Evolutionary conservation across 2,113 vertebrate species (phyloP).

Genomic region (Mormyrus iriodes): DNA sequence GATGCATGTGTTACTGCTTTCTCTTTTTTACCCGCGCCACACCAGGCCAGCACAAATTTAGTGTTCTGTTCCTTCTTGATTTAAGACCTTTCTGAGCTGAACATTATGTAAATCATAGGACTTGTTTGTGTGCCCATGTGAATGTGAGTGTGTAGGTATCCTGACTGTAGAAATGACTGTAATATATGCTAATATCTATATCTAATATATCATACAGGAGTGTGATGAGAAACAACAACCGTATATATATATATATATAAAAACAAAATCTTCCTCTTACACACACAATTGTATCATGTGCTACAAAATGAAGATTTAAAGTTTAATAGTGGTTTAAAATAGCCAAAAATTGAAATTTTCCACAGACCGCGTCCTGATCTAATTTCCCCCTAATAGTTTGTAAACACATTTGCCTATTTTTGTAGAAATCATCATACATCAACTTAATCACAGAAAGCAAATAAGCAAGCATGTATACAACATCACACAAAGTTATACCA

Average conservation of each 20-base stretch:
- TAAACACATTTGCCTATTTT: not conserved
- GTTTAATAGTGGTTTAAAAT: not conserved
- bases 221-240: not conserved
- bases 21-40: not conserved
- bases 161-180: not conserved
- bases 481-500: not conserved
- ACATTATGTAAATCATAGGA: not conserved
- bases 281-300: not conserved
- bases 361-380: not conserved
- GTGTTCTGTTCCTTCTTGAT: not conserved
- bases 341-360: not conserved
- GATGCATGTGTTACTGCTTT: not conserved
- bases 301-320: not conserved
- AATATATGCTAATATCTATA: not conserved
- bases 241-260: too few species aligned
- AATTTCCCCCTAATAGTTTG: not conserved
- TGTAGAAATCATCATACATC: not conserved
- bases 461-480: not conserved
- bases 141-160: slow-evolving; percentile 26
- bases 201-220: too few species aligned
- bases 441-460: not conserved
- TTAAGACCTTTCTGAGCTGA: not conserved
- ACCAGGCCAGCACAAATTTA: not conserved
- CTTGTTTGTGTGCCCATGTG: not conserved
- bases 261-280: not conserved